Evolutionary conservation across 2,888 invertebrate species (phyloP).

Genomic region (Ceratothoa steindachneri): DNA sequence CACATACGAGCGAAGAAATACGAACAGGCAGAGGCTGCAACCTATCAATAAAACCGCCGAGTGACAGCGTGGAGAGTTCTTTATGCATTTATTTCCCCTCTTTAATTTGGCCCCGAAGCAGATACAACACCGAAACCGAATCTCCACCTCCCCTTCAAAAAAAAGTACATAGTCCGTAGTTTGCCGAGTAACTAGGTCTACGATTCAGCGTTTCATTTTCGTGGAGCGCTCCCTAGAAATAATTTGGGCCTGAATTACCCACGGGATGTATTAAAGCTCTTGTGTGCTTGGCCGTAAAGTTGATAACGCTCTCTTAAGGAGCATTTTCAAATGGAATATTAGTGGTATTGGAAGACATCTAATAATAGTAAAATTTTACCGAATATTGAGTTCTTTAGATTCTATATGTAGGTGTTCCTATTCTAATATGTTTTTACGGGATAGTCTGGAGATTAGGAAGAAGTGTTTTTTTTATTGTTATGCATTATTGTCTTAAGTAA

Average conservation of each 20-base stretch:
- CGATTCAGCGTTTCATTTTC: neutral
- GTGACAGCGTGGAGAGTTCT: neutral
- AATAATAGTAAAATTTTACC: conserved; percentile 8
- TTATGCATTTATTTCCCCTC: conserved; percentile 6
- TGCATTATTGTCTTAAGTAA: conserved; percentile 10
- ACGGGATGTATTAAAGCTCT: conserved; percentile 6
- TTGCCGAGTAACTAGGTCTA: neutral
- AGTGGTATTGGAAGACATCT: conserved; percentile 15
- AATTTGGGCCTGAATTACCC: neutral
- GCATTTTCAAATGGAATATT: conserved; percentile 15
- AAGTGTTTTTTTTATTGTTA: conserved; percentile 7
- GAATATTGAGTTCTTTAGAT: conserved; percentile 1
- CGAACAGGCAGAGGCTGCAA: neutral
- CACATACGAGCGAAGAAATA: neutral
- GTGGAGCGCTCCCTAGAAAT: conserved; percentile 3
- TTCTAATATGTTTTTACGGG: conserved; percentile 7
- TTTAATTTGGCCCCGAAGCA: neutral
- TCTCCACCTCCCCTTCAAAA: neutral
- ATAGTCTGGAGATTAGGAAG: neutral
- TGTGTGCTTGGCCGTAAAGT: conserved; percentile 8
- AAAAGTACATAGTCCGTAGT: neutral
- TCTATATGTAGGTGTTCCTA: conserved; percentile 8
- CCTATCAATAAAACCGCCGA: neutral
- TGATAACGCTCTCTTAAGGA: conserved; percentile 9
- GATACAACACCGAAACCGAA: neutral